Percentiles rank a stretch among this genome's conserved stretches.
phyloP scores from a whole-genome alignment of 2,888 invertebrate genomes.

The Epinotia bilunana region DNA sequence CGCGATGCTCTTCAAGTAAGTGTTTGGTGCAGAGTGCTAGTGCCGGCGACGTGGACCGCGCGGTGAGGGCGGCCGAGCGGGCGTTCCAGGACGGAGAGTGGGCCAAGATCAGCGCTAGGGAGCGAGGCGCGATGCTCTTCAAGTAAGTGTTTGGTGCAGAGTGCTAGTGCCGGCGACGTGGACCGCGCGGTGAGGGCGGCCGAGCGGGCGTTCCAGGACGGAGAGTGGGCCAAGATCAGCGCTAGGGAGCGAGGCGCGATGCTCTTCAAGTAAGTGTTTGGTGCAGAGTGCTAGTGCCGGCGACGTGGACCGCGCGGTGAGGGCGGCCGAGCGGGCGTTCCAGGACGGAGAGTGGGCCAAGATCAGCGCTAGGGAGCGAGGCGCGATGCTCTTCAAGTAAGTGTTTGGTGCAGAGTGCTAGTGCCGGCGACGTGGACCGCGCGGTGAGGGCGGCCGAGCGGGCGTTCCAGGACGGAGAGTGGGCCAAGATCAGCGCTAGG shows the following conservation, averaged over 20 bases:
- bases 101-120: conserved; percentile 97
- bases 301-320: conserved; percentile 95
- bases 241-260: conserved; percentile 94
- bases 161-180: conserved; percentile 92
- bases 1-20: conserved; percentile 89
- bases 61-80: conserved; percentile 93
- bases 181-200: conserved; percentile 95
- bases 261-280: no score
- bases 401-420: conserved; percentile 90
- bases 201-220: conserved; percentile 92
- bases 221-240: conserved; percentile 97
- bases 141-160: no score
- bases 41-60: conserved; percentile 92
- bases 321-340: conserved; percentile 94
- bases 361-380: conserved; percentile 96
- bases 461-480: conserved; percentile 95
- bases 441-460: conserved; percentile 95
- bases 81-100: conserved; percentile 96
- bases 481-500: conserved; percentile 97
- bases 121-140: conserved; percentile 93
- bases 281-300: conserved; percentile 89
- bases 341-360: conserved; percentile 96
- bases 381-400: conserved; percentile 91
- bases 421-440: conserved; percentile 91
- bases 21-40: conserved; percentile 91